These are phyloP conservation scores for Argyra leucocephala DNA, from an alignment of 2,888 invertebrate genomes.

Conservation along the genomic window DNA sequence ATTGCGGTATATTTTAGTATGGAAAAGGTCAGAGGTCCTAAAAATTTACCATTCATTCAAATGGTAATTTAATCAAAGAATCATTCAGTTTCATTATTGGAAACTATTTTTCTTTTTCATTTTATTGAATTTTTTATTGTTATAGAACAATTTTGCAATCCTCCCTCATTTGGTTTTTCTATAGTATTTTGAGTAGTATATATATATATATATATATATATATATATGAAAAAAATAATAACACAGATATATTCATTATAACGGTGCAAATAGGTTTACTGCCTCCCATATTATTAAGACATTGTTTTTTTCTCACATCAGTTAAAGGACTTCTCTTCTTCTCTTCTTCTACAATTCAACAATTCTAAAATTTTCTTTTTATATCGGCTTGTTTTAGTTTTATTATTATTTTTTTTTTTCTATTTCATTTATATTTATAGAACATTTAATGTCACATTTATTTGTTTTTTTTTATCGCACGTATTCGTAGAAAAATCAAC, in stretches of 20 bases:
- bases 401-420: not conserved
- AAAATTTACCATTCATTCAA: not conserved
- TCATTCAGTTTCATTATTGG: not conserved
- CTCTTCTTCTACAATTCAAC: no score
- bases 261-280: not conserved
- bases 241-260: not conserved
- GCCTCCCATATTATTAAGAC: not conserved
- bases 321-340: no score
- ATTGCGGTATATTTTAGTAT: not conserved
- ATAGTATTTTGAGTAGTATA: not conserved
- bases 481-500: not conserved
- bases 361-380: not conserved
- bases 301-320: not conserved
- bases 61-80: not conserved
- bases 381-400: not conserved
- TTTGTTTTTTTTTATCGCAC: not conserved
- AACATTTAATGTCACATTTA: not conserved
- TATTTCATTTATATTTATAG: not conserved
- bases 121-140: constrained; percentile 4
- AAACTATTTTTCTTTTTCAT: constrained; percentile 3
- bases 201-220: not conserved
- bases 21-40: not conserved
- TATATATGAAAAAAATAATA: not conserved
- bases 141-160: not conserved
- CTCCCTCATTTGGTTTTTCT: not conserved